phyloP scores from a whole-genome alignment of 2,797 vertebrate species.

The Bradypodion pumilum region DNA sequence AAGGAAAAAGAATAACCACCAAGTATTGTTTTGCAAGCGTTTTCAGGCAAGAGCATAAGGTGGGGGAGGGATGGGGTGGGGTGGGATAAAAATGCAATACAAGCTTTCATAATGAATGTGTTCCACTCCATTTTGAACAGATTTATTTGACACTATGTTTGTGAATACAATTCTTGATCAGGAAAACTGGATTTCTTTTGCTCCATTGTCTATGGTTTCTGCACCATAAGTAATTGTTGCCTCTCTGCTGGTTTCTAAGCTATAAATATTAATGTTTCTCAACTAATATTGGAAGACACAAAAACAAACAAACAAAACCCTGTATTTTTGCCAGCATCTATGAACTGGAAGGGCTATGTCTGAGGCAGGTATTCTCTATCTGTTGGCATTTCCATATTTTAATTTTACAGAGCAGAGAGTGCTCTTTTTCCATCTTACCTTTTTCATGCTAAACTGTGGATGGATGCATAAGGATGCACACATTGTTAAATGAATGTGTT shows the following conservation, averaged over 20 bases:
- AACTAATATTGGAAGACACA: slow-evolving; percentile 43
- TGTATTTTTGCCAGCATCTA: slow-evolving; percentile 34
- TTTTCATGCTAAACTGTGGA: slow-evolving; percentile 31
- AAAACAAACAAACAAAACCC: background rate
- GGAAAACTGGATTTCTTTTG: slow-evolving; percentile 52
- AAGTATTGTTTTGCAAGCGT: slow-evolving; percentile 17
- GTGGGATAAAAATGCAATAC: slow-evolving; percentile 50
- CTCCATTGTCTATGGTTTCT: slow-evolving; percentile 48
- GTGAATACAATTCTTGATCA: slow-evolving; percentile 41
- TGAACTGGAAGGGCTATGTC: slow-evolving; percentile 46
- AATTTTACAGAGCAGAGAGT: slow-evolving; percentile 57
- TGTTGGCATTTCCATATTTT: slow-evolving; percentile 42
- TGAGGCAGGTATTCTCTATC: slow-evolving; percentile 41
- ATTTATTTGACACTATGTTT: slow-evolving; percentile 48
- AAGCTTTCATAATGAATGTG: slow-evolving; percentile 58
- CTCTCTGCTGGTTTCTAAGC: slow-evolving; percentile 50
- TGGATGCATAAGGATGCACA: slow-evolving; percentile 13
- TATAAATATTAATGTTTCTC: slow-evolving; percentile 60
- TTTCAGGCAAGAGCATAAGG: slow-evolving; percentile 29
- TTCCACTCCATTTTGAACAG: slow-evolving; percentile 48
- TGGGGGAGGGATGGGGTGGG: no score
- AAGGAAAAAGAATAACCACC: slow-evolving; percentile 4
- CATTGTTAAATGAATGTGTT: slow-evolving; percentile 36
- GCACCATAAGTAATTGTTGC: slow-evolving; percentile 50
- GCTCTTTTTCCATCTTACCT: slow-evolving; percentile 4